Evolutionary conservation across 2,797 vertebrate species (phyloP).

Genomic region (Gymnodraco acuticeps): DNA sequence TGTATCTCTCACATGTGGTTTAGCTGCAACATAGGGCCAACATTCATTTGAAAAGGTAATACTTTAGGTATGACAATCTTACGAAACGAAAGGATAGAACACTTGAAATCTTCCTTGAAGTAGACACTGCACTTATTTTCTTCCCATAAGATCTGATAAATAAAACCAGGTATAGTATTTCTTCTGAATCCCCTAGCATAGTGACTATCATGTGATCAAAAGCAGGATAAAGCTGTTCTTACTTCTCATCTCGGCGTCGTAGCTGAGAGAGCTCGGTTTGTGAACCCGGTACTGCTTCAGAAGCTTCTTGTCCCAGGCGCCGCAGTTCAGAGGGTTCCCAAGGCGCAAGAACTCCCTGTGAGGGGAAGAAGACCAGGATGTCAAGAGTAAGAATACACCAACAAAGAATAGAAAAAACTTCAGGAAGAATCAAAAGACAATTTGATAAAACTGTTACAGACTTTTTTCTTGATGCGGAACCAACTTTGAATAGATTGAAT

Average conservation of each 20-base stretch:
- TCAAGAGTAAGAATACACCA: background rate
- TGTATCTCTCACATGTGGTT: background rate
- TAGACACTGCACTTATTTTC: background rate
- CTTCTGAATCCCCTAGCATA: no score
- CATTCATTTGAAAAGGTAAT: background rate
- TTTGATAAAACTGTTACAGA: no score
- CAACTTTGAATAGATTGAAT: no score
- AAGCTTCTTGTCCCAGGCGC: slow-evolving; percentile 97
- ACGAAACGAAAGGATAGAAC: background rate
- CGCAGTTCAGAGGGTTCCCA: slow-evolving; percentile 97
- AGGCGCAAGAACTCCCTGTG: slow-evolving; percentile 95
- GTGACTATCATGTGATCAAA: background rate
- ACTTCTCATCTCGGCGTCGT: slow-evolving; percentile 96
- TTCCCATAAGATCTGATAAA: background rate
- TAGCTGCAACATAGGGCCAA: background rate
- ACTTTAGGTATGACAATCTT: background rate
- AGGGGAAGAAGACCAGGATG: slow-evolving; percentile 29
- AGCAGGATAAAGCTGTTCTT: slow-evolving; percentile 64
- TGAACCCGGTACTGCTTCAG: slow-evolving; percentile 96
- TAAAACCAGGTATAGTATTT: background rate
- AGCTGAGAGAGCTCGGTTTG: slow-evolving; percentile 96
- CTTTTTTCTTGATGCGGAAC: background rate
- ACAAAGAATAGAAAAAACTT: background rate
- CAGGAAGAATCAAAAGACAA: background rate
- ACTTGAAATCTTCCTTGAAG: background rate